These are phyloP conservation scores for Tetraneura akinire DNA, from an alignment of 1,140 invertebrate genomes.

Conservation along the genomic window DNA sequence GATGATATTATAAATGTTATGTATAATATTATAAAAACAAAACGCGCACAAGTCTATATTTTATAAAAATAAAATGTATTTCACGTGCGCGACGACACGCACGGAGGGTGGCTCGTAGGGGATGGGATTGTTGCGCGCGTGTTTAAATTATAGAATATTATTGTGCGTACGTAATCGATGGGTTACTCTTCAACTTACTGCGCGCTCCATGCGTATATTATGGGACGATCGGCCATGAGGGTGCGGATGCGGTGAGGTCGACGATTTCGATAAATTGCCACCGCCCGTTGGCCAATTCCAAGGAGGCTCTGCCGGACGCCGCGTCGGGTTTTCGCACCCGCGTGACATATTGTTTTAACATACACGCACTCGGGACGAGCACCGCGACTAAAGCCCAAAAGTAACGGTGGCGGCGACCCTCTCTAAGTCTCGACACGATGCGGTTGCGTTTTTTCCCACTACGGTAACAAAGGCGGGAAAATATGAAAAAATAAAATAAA, in stretches of 20 bases:
- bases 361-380: not conserved
- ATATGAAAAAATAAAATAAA: no score
- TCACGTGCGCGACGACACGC: no score
- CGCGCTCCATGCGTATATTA: no score
- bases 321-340: slow-evolving; percentile 8
- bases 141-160: slow-evolving; percentile 19
- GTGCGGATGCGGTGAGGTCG: no score
- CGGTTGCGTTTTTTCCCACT: slow-evolving; percentile 46
- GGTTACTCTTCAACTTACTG: not conserved
- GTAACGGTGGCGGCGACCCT: slow-evolving; percentile 7
- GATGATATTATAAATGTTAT: no score
- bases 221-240: no score
- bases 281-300: not conserved
- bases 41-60: no score
- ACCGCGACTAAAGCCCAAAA: slow-evolving; percentile 32
- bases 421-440: not conserved
- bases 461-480: no score
- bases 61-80: no score
- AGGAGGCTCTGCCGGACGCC: not conserved
- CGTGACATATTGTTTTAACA: slow-evolving; percentile 41
- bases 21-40: no score
- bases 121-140: slow-evolving; percentile 19
- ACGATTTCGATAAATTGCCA: slow-evolving; percentile 35
- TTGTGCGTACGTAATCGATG: slow-evolving; percentile 12
- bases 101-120: not conserved